Evolutionary conservation across 2,888 invertebrate genomes (phyloP).

Genomic region (Drosophila neonasuta): DNA sequence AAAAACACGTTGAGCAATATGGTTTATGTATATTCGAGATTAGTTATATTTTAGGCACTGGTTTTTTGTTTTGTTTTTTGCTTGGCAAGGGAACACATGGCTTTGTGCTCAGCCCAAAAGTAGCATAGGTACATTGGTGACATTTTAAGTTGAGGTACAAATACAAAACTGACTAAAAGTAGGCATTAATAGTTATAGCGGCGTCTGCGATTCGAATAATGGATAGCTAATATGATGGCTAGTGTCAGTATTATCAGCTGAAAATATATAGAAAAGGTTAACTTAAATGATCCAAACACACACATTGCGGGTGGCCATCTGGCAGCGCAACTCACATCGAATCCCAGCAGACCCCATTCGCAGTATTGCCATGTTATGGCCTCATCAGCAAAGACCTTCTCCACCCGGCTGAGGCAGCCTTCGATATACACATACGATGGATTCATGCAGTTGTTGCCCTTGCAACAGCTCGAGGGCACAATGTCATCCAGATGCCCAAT

Average conservation of each 20-base stretch:
- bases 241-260: slow-evolving; percentile 68
- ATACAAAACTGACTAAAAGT: slow-evolving; percentile 18
- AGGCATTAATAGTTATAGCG: slow-evolving; percentile 71
- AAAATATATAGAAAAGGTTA: slow-evolving; percentile 18
- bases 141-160: slow-evolving; percentile 46
- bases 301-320: background rate
- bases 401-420: slow-evolving; percentile 73
- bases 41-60: slow-evolving; percentile 49
- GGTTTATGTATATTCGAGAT: slow-evolving; percentile 30
- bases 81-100: slow-evolving; percentile 62
- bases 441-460: slow-evolving; percentile 71
- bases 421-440: slow-evolving; percentile 65
- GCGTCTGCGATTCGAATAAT: slow-evolving; percentile 75
- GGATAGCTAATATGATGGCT: slow-evolving; percentile 72
- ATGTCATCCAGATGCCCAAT: slow-evolving; percentile 47
- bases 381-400: slow-evolving; percentile 73
- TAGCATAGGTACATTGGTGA: slow-evolving; percentile 64
- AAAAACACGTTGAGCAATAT: background rate
- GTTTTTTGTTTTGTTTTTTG: slow-evolving; percentile 32
- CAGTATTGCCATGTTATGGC: slow-evolving; percentile 54
- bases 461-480: slow-evolving; percentile 77
- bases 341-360: slow-evolving; percentile 73
- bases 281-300: background rate
- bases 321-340: slow-evolving; percentile 62
- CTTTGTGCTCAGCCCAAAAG: slow-evolving; percentile 23